Evolutionary conservation across 2,797 vertebrate species (phyloP).

Genomic region (Thripadectes ignobilis): DNA sequence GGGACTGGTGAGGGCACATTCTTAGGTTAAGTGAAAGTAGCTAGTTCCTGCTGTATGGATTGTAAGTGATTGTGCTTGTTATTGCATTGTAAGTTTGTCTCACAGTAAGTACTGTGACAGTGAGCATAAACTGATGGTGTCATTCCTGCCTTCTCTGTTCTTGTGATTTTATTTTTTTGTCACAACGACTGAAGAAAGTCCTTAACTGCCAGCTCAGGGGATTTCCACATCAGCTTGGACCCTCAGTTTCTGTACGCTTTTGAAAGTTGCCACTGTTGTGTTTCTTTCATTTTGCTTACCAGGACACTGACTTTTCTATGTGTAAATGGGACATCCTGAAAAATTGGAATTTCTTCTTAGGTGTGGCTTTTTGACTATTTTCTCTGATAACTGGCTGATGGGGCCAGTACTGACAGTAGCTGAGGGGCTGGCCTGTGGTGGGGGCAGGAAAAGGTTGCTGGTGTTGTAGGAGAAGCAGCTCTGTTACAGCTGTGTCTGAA

Average conservation of each 20-base stretch:
- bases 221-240: background rate
- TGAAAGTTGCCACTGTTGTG: background rate
- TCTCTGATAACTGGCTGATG: background rate
- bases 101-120: background rate
- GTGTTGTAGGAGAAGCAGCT: background rate
- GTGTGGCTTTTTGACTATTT: background rate
- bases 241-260: background rate
- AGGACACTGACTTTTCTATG: background rate
- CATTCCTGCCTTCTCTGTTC: conserved; percentile 35
- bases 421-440: background rate
- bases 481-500: background rate
- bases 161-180: background rate
- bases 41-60: conserved; percentile 35
- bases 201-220: conserved; percentile 10
- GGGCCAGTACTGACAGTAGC: background rate
- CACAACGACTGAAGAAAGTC: background rate
- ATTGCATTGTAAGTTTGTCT: conserved; percentile 3
- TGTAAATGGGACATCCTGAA: background rate
- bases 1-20: background rate
- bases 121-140: background rate
- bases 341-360: background rate
- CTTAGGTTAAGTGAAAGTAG: background rate
- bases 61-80: conserved; percentile 32
- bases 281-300: conserved; percentile 21
- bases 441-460: background rate